Conservation (phyloP, 1,140 invertebrate genomes). For the Xylocopa sonorina region DNA sequence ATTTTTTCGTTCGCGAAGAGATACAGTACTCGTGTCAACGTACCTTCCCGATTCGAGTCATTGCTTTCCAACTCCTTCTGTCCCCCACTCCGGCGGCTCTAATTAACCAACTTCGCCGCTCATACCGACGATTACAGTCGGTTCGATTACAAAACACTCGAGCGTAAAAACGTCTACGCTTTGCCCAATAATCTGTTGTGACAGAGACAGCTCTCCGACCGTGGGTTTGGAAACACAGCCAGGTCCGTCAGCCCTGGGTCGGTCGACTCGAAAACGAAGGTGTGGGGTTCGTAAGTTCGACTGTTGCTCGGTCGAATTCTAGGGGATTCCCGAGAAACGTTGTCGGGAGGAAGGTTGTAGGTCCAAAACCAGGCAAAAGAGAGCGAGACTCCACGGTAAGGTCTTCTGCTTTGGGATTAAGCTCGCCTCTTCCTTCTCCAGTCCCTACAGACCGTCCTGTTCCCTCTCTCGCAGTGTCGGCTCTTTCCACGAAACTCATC, state of each 20-base stretch:
- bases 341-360: slow-evolving; percentile 40
- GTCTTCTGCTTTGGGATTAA: slow-evolving; percentile 63
- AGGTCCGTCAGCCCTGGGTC: background rate
- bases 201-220: background rate
- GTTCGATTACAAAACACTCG: slow-evolving; percentile 39
- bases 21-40: slow-evolving; percentile 10
- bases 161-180: background rate
- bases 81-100: background rate
- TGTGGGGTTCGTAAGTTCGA: background rate
- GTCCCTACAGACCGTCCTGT: background rate
- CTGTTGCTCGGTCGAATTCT: slow-evolving; percentile 44
- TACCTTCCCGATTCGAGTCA: background rate
- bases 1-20: slow-evolving; percentile 26
- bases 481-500: slow-evolving; percentile 69
- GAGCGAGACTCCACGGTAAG: slow-evolving; percentile 43
- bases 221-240: background rate
- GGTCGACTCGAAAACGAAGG: slow-evolving; percentile 33
- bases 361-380: slow-evolving; percentile 32
- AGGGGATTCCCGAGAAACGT: slow-evolving; percentile 53
- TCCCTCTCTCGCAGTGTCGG: slow-evolving; percentile 49
- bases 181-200: background rate
- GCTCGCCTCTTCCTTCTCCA: slow-evolving; percentile 13
- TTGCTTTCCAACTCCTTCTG: slow-evolving; percentile 30
- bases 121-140: background rate
- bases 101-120: slow-evolving; percentile 22